A percentile compares a stretch with the other conserved stretches of the same genome.
These are phyloP conservation scores for Ariopsis seemanni DNA, from an alignment of 2,113 vertebrate genomes.

Conservation along the genomic window DNA sequence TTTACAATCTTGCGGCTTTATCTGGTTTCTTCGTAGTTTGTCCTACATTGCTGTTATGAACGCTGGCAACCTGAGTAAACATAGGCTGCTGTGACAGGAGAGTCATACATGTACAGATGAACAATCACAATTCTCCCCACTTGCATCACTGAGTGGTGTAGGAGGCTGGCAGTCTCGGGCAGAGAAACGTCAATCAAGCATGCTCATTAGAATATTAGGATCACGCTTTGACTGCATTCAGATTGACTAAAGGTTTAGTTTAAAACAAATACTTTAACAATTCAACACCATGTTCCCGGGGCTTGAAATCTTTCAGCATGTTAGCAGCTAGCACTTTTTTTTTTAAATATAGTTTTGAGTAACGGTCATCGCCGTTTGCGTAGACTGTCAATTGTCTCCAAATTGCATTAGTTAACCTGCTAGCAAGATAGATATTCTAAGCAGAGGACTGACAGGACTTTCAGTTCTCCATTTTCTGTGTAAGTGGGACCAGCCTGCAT, in stretches of 20 bases:
- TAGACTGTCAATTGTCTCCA: background rate
- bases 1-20: background rate
- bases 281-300: background rate
- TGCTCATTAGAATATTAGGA: conserved; percentile 36
- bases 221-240: background rate
- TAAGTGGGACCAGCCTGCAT: background rate
- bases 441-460: background rate
- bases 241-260: background rate
- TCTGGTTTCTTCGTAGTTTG: background rate
- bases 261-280: background rate
- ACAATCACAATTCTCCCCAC: conserved; percentile 28
- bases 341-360: background rate
- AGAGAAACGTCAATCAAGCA: conserved; percentile 16
- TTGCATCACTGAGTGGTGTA: conserved; percentile 31
- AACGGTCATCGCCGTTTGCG: background rate
- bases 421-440: conserved; percentile 9
- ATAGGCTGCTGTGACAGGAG: conserved; percentile 24
- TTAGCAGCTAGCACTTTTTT: background rate
- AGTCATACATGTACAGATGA: conserved; percentile 34
- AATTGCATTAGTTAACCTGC: background rate
- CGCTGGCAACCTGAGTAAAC: conserved; percentile 8
- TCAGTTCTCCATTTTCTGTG: conserved; percentile 1
- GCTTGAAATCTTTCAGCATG: background rate
- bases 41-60: background rate
- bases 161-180: conserved; percentile 22